phyloP scores from a whole-genome alignment of 2,888 invertebrate genomes.

The Chorisops tibialis region DNA sequence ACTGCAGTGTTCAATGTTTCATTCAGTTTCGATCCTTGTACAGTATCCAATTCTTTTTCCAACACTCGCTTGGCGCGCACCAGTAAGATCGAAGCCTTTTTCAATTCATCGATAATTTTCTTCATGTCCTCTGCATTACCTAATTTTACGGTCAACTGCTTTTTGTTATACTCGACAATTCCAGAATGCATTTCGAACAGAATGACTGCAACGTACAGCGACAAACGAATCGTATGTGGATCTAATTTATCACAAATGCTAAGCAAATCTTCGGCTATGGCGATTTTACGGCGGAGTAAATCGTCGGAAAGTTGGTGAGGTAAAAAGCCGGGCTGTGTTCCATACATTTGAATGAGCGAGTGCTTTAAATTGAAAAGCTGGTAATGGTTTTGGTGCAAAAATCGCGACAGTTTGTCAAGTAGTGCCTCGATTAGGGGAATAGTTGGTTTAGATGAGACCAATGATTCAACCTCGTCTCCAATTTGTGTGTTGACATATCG shows the following conservation, averaged over 20 bases:
- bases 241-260: constrained; percentile 63
- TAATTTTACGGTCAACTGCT: constrained; percentile 34
- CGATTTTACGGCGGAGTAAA: constrained; percentile 62
- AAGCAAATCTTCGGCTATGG: constrained; percentile 65
- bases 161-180: constrained; percentile 55
- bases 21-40: constrained; percentile 45
- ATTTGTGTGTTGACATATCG: constrained; percentile 65
- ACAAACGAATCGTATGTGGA: constrained; percentile 69
- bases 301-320: constrained; percentile 57
- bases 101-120: constrained; percentile 29
- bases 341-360: constrained; percentile 75
- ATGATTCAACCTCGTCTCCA: constrained; percentile 70
- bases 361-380: constrained; percentile 79
- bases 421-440: constrained; percentile 62
- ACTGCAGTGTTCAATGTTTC: constrained; percentile 36
- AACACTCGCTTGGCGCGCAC: constrained; percentile 42
- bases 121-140: constrained; percentile 1
- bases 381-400: constrained; percentile 81
- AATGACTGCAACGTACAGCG: constrained; percentile 74
- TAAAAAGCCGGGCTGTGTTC: constrained; percentile 63
- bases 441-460: constrained; percentile 56
- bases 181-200: constrained; percentile 68
- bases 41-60: constrained; percentile 46
- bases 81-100: constrained; percentile 39
- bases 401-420: constrained; percentile 65